Evolutionary conservation across 2,113 vertebrate genomes (phyloP).

Genomic region (Equus przewalskii): DNA sequence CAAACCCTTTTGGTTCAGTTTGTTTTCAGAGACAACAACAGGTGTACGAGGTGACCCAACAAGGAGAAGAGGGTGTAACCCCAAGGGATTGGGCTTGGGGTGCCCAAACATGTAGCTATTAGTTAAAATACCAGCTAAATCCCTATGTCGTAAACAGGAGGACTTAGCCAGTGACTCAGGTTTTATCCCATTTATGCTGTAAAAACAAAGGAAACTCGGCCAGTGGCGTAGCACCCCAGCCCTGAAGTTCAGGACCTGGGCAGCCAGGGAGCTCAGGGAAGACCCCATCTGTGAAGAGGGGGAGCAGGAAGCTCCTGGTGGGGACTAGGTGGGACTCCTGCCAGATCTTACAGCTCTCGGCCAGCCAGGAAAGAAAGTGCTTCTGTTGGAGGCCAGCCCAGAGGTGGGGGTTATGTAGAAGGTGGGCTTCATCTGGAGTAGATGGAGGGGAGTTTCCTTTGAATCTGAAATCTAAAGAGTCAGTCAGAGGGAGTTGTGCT

Average conservation of each 20-base stretch:
- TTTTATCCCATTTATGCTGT: constrained; percentile 74
- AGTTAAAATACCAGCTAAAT: constrained; percentile 87
- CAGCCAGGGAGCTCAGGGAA: not conserved
- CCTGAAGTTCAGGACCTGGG: constrained; percentile 14
- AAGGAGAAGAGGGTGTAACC: constrained; percentile 85
- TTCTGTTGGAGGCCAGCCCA: constrained; percentile 59
- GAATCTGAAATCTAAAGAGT: constrained; percentile 54
- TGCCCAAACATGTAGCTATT: constrained; percentile 88
- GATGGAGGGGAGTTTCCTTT: constrained; percentile 72
- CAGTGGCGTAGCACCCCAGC: constrained; percentile 42
- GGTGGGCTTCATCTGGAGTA: not conserved
- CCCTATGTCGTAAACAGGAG: constrained; percentile 86
- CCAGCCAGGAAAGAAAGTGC: not conserved
- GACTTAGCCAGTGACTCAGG: constrained; percentile 85
- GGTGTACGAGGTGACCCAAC: constrained; percentile 83
- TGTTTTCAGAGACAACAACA: constrained; percentile 85
- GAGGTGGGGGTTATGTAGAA: constrained; percentile 33
- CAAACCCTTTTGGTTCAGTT: constrained; percentile 58
- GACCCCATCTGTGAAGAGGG: not conserved
- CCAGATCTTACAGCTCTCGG: not conserved
- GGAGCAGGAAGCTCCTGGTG: not conserved
- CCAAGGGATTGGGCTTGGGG: constrained; percentile 81
- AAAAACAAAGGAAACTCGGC: constrained; percentile 80
- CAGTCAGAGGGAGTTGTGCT: not conserved
- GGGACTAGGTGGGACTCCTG: not conserved